Base-by-base conservation (phyloP, 1,140 invertebrate genomes). In the Subanguina moxae region DNA sequence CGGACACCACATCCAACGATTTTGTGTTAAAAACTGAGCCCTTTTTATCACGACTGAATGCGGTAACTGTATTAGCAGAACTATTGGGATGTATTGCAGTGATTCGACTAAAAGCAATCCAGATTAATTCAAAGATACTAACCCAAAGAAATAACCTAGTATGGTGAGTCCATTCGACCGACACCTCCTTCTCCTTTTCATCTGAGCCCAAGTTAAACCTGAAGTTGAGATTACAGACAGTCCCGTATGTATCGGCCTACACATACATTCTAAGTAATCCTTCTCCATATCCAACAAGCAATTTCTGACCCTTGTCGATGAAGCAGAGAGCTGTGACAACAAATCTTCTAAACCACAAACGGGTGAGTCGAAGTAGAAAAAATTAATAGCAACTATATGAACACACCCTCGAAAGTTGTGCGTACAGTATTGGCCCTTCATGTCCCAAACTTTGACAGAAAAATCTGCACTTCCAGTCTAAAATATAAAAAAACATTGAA, bases 361-460 rank as follows among this genome's bases (percentile, higher is more conserved):
- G n/a, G n/a, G n/a, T n/a, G n/a, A n/a, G n/a, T n/a, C n/a, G n/a
- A n/a, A n/a, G n/a, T n/a, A n/a, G n/a, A n/a, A n/a, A n/a, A n/a
- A n/a, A n/a, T n/a, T n/a, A n/a, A n/a, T n/a, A n/a, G n/a, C n/a
- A n/a, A n/a, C n/a, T n/a, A n/a, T n/a, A n/a, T n/a, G n/a, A n/a
- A n/a, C n/a, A n/a, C n/a, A n/a, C n/a, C n/a, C 77, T 57, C 68
- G 78, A 8, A 78, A 62, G 23, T 65, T 77, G 23, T 75, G 71
- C 17, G 66, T 75, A 42, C 77, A 78, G n/a, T 65, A 64, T 21
- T 75, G 67, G 19, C 46, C 27, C 15, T 23, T 64, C n/a, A 80
- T 30, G 46, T 77, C 64, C 75, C 77, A 78, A 13, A 76, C 46
- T 59, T 78, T 72, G 0, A 68, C 46, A 27, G 48, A 25, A 21